Conservation (phyloP, 2,113 vertebrate species). For the Prochilodus magdalenae region DNA sequence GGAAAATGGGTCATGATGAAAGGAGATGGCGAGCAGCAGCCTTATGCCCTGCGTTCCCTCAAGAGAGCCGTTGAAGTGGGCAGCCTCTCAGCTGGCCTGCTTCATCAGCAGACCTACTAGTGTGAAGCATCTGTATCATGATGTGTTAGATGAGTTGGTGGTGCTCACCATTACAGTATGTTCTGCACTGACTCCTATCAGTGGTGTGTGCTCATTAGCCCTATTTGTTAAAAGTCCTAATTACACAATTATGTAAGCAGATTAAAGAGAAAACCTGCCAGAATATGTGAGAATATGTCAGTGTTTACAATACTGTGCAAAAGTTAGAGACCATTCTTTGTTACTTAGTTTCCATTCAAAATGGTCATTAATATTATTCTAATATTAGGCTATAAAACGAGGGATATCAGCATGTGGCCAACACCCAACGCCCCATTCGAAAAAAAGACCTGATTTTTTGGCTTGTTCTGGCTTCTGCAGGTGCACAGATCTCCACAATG, state of each 20-base stretch:
- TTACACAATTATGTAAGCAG: background rate
- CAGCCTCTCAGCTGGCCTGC: constrained; percentile 13
- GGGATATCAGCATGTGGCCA: too few species aligned
- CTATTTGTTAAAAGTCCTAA: too few species aligned
- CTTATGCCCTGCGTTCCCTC: constrained; percentile 38
- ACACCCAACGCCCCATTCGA: too few species aligned
- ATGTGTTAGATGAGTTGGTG: too few species aligned
- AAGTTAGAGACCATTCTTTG: background rate
- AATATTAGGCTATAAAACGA: too few species aligned
- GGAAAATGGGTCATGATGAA: constrained; percentile 48
- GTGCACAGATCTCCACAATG: too few species aligned
- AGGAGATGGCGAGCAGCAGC: constrained; percentile 30
- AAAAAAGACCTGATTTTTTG: too few species aligned
- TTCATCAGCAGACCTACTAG: background rate
- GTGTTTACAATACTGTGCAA: background rate
- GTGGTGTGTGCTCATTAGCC: background rate
- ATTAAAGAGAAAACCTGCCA: background rate
- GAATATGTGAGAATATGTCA: background rate
- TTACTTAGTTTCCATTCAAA: too few species aligned
- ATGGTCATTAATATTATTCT: too few species aligned
- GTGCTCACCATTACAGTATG: too few species aligned
- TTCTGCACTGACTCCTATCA: background rate
- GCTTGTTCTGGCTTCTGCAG: too few species aligned
- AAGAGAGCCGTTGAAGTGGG: constrained; percentile 34
- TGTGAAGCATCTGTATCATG: background rate